Conservation (phyloP, 2,888 invertebrate species). For the Orthosia gothica region DNA sequence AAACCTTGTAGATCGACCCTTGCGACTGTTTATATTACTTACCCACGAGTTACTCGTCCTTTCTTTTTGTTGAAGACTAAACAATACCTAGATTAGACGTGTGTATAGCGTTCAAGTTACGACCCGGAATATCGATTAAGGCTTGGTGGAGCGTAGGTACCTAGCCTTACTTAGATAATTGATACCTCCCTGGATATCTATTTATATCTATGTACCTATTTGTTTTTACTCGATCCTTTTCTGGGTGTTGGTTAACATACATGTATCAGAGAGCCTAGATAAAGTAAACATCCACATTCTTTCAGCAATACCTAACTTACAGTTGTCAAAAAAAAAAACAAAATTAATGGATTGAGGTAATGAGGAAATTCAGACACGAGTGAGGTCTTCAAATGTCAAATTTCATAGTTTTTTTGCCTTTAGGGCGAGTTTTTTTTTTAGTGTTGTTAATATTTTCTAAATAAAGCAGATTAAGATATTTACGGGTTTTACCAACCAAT, state of each 20-base stretch:
- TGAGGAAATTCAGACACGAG: no score
- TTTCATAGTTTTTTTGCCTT: no score
- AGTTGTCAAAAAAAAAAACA: not conserved
- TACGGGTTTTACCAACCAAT: no score
- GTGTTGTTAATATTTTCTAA: no score
- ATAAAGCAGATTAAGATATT: no score
- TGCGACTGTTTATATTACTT: no score
- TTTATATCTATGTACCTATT: constrained; percentile 9
- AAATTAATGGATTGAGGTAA: no score
- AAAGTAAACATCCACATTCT: not conserved
- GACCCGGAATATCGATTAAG: constrained; percentile 41
- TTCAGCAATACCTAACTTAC: not conserved
- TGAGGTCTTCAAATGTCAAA: no score
- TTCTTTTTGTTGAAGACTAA: constrained; percentile 21
- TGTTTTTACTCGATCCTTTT: constrained; percentile 4
- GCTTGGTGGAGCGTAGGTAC: not conserved
- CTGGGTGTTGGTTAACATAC: not conserved
- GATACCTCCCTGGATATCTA: constrained; percentile 11
- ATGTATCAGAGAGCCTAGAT: not conserved
- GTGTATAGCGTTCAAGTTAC: constrained; percentile 15
- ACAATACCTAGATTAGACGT: constrained; percentile 18
- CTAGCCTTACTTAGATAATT: constrained; percentile 52
- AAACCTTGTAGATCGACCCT: no score
- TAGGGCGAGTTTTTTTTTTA: no score
- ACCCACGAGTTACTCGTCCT: not conserved